Evolutionary conservation across 2,113 vertebrate species (phyloP).

Genomic region (Henicopernis longicauda): DNA sequence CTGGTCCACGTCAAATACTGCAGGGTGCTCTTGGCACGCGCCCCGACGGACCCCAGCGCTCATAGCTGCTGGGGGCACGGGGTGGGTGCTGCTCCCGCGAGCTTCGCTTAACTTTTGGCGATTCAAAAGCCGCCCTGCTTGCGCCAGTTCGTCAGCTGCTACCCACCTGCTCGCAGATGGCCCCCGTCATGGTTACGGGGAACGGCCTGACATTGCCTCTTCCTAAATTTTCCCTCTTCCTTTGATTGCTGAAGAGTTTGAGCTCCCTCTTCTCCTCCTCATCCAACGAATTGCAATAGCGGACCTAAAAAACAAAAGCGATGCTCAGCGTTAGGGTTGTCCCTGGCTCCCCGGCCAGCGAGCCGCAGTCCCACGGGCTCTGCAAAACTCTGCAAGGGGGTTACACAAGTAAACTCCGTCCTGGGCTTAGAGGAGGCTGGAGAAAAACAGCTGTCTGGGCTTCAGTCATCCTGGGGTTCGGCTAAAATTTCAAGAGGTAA

Average conservation of each 20-base stretch:
- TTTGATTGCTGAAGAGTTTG: slow-evolving; percentile 96
- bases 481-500: background rate
- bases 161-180: slow-evolving; percentile 94
- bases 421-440: background rate
- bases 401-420: background rate
- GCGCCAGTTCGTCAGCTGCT: background rate
- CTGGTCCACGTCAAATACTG: background rate
- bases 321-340: background rate
- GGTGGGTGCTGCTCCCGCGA: background rate
- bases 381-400: background rate
- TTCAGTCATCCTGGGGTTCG: background rate
- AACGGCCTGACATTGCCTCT: slow-evolving; percentile 93
- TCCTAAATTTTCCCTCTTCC: slow-evolving; percentile 94
- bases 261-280: slow-evolving; percentile 97
- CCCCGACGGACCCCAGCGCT: background rate
- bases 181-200: slow-evolving; percentile 95
- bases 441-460: background rate
- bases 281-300: slow-evolving; percentile 94
- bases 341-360: fast-evolving
- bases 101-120: background rate
- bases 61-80: fast-evolving
- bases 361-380: fast-evolving
- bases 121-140: background rate
- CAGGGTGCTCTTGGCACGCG: fast-evolving
- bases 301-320: slow-evolving; percentile 75